A percentile compares a stretch with the other conserved stretches of the same genome.
phyloP scores from a whole-genome alignment of 2,113 vertebrate genomes.

The Brachirus orientalis region DNA sequence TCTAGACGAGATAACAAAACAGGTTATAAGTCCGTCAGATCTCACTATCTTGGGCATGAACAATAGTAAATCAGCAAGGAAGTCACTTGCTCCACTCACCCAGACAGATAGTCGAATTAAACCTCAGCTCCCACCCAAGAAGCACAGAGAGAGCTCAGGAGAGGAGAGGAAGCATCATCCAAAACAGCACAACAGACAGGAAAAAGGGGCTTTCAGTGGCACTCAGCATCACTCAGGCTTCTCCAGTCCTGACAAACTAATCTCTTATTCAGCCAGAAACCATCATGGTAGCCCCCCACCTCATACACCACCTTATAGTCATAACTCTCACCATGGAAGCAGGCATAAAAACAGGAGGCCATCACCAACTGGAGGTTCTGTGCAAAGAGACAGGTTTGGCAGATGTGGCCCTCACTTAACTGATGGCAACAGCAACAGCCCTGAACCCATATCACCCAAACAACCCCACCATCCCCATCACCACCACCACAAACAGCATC shows the following conservation, averaged over 20 bases:
- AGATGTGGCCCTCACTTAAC: conserved; percentile 49
- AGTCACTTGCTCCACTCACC: neutral
- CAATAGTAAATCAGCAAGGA: conserved; percentile 23
- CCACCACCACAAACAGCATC: conserved; percentile 41
- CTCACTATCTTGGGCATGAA: conserved; percentile 76
- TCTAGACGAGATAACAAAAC: conserved; percentile 85
- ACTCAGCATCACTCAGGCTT: conserved; percentile 36
- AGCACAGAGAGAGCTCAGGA: conserved; percentile 30
- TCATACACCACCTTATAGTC: conserved; percentile 1
- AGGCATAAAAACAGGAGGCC: conserved; percentile 43
- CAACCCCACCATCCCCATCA: conserved; percentile 45
- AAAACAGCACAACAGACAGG: conserved; percentile 37
- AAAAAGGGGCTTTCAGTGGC: conserved; percentile 19
- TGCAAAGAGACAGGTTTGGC: conserved; percentile 44
- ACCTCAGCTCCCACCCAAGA: conserved; percentile 72
- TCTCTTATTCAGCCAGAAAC: conserved; percentile 37
- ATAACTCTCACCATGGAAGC: conserved; percentile 11
- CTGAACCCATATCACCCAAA: conserved; percentile 66
- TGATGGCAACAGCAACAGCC: conserved; percentile 74
- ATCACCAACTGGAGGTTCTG: conserved; percentile 26
- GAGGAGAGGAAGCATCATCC: conserved; percentile 22
- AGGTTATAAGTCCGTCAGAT: conserved; percentile 82
- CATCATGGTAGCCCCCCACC: conserved; percentile 56
- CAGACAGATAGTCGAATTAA: conserved; percentile 38
- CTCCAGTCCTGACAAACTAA: conserved; percentile 52